Percentiles rank a stretch among this genome's conserved stretches.
phyloP scores from a whole-genome alignment of 2,797 vertebrate species.

The Remorina albescens region DNA sequence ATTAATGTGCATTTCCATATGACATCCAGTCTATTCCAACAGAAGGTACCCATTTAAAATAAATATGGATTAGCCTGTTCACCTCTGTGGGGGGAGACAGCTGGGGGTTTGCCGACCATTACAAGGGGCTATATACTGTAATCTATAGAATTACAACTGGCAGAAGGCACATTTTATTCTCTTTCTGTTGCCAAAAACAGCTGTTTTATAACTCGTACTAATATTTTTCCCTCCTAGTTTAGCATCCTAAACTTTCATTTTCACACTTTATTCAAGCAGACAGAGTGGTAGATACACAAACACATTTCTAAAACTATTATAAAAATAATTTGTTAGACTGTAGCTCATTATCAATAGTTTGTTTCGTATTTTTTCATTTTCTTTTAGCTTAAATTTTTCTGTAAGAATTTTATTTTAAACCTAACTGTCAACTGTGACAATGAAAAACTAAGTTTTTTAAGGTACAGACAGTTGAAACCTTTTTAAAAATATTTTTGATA shows the following conservation, averaged over 20 bases:
- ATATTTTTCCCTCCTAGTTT: not conserved
- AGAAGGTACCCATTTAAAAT: conserved; percentile 80
- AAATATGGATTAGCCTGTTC: conserved; percentile 78
- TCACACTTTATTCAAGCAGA: not conserved
- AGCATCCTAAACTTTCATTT: not conserved
- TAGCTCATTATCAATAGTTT: conserved; percentile 34
- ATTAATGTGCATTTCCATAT: conserved; percentile 42
- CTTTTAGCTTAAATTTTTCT: conserved; percentile 9
- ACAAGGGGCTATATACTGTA: conserved; percentile 47
- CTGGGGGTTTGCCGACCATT: conserved; percentile 44
- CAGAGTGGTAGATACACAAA: too few relatives aligned
- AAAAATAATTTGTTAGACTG: conserved; percentile 1
- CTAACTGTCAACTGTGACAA: conserved; percentile 26
- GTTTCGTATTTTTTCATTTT: conserved; percentile 16
- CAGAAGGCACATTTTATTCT: conserved; percentile 22
- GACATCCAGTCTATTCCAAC: conserved; percentile 63
- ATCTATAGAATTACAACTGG: conserved; percentile 34
- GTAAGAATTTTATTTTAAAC: conserved; percentile 41
- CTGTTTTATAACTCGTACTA: conserved; percentile 11
- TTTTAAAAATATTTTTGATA: not conserved
- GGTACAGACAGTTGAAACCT: not conserved
- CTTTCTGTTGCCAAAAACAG: conserved; percentile 13
- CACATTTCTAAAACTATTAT: too few relatives aligned
- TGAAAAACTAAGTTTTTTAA: too few relatives aligned
- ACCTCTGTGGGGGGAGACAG: conserved; percentile 55